phyloP scores from a whole-genome alignment of 2,113 vertebrate genomes.

The Muscicapa adusta region DNA sequence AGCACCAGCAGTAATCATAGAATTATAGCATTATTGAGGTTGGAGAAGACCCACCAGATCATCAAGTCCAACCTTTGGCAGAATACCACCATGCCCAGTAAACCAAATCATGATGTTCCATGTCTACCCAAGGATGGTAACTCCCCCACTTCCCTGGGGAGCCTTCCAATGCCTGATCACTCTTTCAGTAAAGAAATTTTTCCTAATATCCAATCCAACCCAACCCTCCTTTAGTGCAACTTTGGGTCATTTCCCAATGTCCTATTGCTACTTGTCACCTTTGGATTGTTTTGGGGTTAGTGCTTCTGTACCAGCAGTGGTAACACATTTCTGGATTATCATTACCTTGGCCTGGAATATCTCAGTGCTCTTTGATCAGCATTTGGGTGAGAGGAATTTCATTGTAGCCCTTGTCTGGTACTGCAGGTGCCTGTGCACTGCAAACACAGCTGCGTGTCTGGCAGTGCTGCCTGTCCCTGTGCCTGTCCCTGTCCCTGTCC shows the following conservation, averaged over 20 bases:
- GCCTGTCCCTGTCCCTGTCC: not conserved
- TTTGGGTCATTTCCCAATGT: not conserved
- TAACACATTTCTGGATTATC: not conserved
- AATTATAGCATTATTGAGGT: not conserved
- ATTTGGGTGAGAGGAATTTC: not conserved
- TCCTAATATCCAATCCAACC: not conserved
- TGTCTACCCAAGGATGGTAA: not conserved
- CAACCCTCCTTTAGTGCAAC: accelerated
- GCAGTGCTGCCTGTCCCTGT: not conserved
- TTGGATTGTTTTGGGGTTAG: not conserved
- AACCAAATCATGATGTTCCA: not conserved
- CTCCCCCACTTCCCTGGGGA: not conserved
- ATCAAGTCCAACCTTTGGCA: not conserved
- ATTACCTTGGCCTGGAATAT: not conserved
- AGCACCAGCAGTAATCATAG: not conserved
- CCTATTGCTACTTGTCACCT: not conserved
- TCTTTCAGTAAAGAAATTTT: not conserved
- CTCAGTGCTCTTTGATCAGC: conserved; percentile 15
- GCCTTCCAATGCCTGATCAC: not conserved
- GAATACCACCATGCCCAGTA: not conserved
- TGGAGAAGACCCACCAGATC: not conserved
- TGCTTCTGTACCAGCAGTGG: not conserved
- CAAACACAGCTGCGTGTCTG: conserved; percentile 17
- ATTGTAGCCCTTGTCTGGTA: not conserved
- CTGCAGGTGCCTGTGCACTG: not conserved